phyloP scores from a whole-genome alignment of 23 tunicate species.

The Ascidia mentula region DNA sequence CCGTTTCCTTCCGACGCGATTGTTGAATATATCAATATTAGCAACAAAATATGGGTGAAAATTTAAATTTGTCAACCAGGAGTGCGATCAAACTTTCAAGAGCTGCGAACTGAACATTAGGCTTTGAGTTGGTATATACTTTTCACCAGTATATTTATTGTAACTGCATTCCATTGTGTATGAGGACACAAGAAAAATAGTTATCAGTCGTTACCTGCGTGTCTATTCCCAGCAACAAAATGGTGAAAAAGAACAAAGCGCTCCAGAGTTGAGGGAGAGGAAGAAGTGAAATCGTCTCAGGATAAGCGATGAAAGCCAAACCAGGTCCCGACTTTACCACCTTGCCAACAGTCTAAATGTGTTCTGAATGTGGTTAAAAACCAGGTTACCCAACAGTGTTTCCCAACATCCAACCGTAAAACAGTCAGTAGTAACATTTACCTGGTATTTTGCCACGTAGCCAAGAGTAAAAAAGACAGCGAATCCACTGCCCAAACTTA shows the following conservation, averaged over 20 bases:
- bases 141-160: no score
- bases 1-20: no score
- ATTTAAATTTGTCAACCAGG: not conserved
- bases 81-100: not conserved
- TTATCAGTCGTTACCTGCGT: not conserved
- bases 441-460: not conserved
- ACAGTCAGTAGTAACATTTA: not conserved
- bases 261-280: conserved; percentile 2
- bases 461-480: not conserved
- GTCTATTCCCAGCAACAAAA: not conserved
- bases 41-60: not conserved
- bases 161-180: no score
- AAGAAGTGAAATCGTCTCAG: not conserved
- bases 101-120: not conserved
- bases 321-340: conserved; percentile 4
- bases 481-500: not conserved
- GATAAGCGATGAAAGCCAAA: conserved; percentile 10
- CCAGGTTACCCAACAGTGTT: not conserved
- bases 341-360: not conserved
- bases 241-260: not conserved
- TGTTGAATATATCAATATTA: no score
- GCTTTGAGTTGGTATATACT: not conserved
- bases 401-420: not conserved
- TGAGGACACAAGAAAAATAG: no score
- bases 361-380: not conserved